These are phyloP conservation scores for Athetis lepigone DNA, from an alignment of 2,888 invertebrate genomes.

Conservation along the genomic window DNA sequence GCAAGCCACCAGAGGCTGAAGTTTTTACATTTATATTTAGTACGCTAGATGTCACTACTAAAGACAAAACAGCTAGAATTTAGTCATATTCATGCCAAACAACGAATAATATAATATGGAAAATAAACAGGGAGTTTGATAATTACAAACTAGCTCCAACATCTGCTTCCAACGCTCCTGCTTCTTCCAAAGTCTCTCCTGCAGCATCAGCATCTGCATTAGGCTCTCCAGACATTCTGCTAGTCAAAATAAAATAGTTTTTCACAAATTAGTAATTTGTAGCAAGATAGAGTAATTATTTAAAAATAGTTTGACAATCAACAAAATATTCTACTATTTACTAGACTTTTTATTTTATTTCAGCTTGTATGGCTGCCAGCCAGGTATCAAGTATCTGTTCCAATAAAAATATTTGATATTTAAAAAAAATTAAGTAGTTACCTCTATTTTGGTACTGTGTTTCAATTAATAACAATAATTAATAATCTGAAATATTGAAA, in stretches of 20 bases:
- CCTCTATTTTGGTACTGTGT: too few species aligned
- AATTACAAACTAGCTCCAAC: slow-evolving; percentile 85
- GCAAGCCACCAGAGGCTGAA: background rate
- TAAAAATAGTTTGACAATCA: too few species aligned
- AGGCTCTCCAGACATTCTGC: slow-evolving; percentile 59
- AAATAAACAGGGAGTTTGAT: slow-evolving; percentile 1
- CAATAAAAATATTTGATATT: too few species aligned
- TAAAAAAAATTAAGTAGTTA: too few species aligned
- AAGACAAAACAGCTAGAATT: background rate
- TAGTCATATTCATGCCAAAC: background rate
- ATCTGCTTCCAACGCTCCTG: slow-evolving; percentile 85
- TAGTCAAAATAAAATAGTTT: background rate
- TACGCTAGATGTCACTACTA: slow-evolving; percentile 2
- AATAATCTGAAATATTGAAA: background rate
- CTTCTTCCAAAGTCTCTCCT: slow-evolving; percentile 80
- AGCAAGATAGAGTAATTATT: too few species aligned
- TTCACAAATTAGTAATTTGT: too few species aligned
- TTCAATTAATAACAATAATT: too few species aligned
- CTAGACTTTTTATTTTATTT: too few species aligned
- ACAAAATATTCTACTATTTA: too few species aligned
- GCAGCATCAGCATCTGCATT: slow-evolving; percentile 61
- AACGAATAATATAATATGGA: background rate
- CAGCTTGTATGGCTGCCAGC: too few species aligned
- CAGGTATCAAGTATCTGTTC: too few species aligned
- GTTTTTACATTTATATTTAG: background rate